Evolutionary conservation across 2,113 vertebrate species (phyloP), one percentile per base, ranked within the genome.

Genomic region (Ochotona princeps): DNA sequence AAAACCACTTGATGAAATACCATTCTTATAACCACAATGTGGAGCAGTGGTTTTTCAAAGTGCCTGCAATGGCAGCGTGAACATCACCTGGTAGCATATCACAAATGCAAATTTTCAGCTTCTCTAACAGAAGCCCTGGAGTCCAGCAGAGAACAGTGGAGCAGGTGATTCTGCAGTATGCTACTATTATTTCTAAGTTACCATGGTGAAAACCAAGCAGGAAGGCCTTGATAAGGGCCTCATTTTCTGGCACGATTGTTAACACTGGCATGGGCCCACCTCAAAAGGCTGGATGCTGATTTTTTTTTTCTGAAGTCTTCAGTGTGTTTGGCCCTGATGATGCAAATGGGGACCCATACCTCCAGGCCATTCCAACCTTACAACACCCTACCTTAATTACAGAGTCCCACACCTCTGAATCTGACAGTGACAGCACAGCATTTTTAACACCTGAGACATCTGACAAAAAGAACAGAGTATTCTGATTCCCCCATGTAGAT

Each of bases 241-340:
- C 47, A 60, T 84, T 84, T 96, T 89, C 69, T 85, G 79, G 30
- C 20, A 85, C n/a, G 28, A 82, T 49, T 51, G 10, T 86, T 83
- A 83, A 87, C 15, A 32, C n/a, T 72, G 9, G 63, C 1, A 5
- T 80, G 28, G 54, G 15, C 11, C 11, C 63, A 86, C n/a, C 72
- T 94, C 60, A 65, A n/a, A 90, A 90, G 35, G 20, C 12, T 54
- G 3, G 8, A 9, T 35, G 76, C 17, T 1, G 47, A 47, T 66
- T 6, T 11, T 94, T 51, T 32, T 54, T 20, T 17, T 44, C 88
- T 74, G 21, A 23, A 79, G 23, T 44, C 26, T 30, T 57, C 32
- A 30, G 18, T 17, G 15, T 60, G 0, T 65, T 57, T 87, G 66
- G 17, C 5, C 63, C 13, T 74, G 23, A 57, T 23, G n/a, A 35